A percentile compares a stretch with the other conserved stretches of the same genome.
phyloP scores from a whole-genome alignment of 1,140 invertebrate genomes.

The Hycleus cichorii region DNA sequence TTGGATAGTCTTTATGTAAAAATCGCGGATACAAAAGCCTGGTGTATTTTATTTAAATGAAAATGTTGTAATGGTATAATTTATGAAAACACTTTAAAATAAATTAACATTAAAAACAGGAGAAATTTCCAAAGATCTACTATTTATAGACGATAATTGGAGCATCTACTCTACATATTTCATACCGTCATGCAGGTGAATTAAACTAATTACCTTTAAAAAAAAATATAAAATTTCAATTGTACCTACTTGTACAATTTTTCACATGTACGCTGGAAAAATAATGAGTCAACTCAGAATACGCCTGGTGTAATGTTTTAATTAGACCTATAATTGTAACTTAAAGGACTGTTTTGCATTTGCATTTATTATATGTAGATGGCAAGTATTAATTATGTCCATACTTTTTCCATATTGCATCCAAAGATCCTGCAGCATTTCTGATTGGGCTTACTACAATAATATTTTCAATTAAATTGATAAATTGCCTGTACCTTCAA shows the following conservation, averaged over 20 bases:
- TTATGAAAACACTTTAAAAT: no score
- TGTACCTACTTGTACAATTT: no score
- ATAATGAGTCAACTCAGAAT: background rate
- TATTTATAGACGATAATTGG: no score
- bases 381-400: no score
- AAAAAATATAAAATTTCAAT: background rate
- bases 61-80: no score
- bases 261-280: background rate
- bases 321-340: background rate
- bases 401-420: no score
- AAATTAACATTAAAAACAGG: no score
- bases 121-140: no score
- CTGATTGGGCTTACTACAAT: no score
- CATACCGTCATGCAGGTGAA: background rate
- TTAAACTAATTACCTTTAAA: background rate
- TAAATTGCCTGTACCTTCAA: slow-evolving; percentile 14
- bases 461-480: slow-evolving; percentile 11
- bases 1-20: background rate
- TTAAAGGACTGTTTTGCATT: background rate
- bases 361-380: no score
- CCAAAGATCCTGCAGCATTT: no score
- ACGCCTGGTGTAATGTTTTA: background rate
- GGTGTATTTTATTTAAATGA: no score
- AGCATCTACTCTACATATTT: background rate
- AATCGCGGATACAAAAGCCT: background rate